A percentile compares a stretch with the other conserved stretches of the same genome.
Conservation (phyloP, 2,113 vertebrate genomes). For the Crotalus tigris region DNA sequence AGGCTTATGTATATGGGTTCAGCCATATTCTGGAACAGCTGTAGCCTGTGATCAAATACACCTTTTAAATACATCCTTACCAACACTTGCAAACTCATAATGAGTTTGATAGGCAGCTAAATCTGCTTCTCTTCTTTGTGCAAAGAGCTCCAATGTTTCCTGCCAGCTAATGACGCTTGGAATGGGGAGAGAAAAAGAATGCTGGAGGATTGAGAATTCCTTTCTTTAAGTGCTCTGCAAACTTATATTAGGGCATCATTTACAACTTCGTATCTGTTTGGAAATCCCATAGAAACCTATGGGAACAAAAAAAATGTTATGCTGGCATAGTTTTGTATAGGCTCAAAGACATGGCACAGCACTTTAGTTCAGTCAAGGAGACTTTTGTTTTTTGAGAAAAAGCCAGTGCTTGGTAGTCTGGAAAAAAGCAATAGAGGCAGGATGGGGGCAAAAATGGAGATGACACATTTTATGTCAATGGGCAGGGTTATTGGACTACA, state of each 20-base stretch:
- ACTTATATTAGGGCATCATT: neutral
- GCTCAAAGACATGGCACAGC: neutral
- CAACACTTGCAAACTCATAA: neutral
- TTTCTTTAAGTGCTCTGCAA: neutral
- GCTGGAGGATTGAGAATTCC: neutral
- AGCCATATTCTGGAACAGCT: neutral
- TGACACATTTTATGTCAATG: neutral
- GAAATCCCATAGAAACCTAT: neutral
- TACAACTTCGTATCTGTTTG: neutral
- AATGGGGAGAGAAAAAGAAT: neutral
- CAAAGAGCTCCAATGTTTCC: neutral
- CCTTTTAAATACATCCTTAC: neutral
- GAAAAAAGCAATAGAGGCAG: neutral
- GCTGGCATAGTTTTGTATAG: neutral
- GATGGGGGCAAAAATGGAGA: neutral
- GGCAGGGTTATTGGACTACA: neutral
- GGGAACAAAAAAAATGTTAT: neutral
- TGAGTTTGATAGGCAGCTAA: neutral
- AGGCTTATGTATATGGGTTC: neutral
- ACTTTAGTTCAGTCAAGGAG: neutral
- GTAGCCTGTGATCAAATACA: neutral
- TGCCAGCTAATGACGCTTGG: neutral
- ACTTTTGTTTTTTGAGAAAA: neutral
- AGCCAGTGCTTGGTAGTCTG: neutral
- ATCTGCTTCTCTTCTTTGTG: neutral